A percentile compares a stretch with the other conserved stretches of the same genome.
Conservation (phyloP, 2,113 vertebrate genomes). For the Triplophysa siluroides region DNA sequence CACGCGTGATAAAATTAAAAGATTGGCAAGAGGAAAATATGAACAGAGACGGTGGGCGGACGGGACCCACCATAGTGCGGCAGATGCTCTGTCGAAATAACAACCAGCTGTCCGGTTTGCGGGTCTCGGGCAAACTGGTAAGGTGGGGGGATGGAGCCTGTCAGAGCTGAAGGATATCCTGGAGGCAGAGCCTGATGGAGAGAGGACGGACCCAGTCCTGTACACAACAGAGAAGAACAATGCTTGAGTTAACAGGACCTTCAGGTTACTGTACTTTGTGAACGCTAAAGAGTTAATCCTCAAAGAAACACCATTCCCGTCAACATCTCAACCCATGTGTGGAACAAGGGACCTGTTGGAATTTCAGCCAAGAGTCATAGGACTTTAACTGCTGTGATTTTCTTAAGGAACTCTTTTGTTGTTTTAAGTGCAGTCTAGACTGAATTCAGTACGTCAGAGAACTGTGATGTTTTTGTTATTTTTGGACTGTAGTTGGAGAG, state of each 20-base stretch:
- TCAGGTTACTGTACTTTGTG: not conserved
- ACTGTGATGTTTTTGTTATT: conserved; percentile 51
- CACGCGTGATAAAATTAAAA: not conserved
- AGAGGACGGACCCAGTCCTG: conserved; percentile 87
- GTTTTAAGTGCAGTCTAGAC: conserved; percentile 53
- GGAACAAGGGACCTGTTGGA: not conserved
- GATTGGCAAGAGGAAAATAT: not conserved
- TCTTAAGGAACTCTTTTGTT: conserved; percentile 36
- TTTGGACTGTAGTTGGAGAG: conserved; percentile 38
- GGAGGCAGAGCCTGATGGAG: conserved; percentile 90
- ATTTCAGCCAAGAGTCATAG: conserved; percentile 30
- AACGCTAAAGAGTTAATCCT: conserved; percentile 5
- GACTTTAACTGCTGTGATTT: conserved; percentile 34
- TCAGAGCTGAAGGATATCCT: conserved; percentile 84
- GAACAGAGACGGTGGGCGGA: not conserved
- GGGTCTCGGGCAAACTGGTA: conserved; percentile 97
- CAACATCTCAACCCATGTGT: conserved; percentile 20
- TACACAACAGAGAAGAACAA: conserved; percentile 24
- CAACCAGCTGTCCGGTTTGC: conserved; percentile 91
- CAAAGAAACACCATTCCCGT: conserved; percentile 17
- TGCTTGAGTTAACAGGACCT: not conserved
- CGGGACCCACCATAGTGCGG: conserved; percentile 86
- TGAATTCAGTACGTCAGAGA: conserved; percentile 42
- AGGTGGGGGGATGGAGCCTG: conserved; percentile 84
- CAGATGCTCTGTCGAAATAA: conserved; percentile 93